Percentiles rank a stretch among this genome's conserved stretches.
Evolutionary conservation across 2,888 invertebrate genomes (phyloP).

Genomic region (Meta bourneti): DNA sequence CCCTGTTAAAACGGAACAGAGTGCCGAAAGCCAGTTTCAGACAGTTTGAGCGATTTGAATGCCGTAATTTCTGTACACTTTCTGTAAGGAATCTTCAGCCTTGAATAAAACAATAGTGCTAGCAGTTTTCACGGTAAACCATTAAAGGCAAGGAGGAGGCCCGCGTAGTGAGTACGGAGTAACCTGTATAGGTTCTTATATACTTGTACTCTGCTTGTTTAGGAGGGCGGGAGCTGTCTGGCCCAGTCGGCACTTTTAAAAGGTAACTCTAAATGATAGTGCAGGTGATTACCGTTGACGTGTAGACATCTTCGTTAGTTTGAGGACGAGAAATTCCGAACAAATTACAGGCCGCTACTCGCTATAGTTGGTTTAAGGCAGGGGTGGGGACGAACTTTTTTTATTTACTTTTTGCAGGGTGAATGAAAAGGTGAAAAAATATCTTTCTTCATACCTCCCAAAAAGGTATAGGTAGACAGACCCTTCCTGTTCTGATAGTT

Average conservation of each 20-base stretch:
- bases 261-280: conserved; percentile 73
- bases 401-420: conserved; percentile 42
- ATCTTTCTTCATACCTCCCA: conserved; percentile 47
- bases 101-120: conserved; percentile 18
- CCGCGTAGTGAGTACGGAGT: conserved; percentile 15
- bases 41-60: neutral
- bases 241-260: conserved; percentile 61
- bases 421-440: neutral
- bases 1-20: too few species aligned
- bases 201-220: conserved; percentile 44
- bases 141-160: conserved; percentile 35
- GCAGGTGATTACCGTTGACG: conserved; percentile 73
- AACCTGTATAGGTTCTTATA: conserved; percentile 55
- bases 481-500: conserved; percentile 58
- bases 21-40: neutral
- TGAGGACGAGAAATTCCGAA: conserved; percentile 67
- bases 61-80: neutral
- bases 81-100: neutral
- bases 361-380: conserved; percentile 66
- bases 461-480: conserved; percentile 9
- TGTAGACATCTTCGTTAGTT: conserved; percentile 75
- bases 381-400: conserved; percentile 57
- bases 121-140: neutral
- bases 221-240: conserved; percentile 54
- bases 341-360: conserved; percentile 74